A percentile compares a stretch with the other conserved stretches of the same genome.
These are phyloP conservation scores for Andrena flavipes DNA, from an alignment of 2,888 invertebrate species.

Conservation along the genomic window DNA sequence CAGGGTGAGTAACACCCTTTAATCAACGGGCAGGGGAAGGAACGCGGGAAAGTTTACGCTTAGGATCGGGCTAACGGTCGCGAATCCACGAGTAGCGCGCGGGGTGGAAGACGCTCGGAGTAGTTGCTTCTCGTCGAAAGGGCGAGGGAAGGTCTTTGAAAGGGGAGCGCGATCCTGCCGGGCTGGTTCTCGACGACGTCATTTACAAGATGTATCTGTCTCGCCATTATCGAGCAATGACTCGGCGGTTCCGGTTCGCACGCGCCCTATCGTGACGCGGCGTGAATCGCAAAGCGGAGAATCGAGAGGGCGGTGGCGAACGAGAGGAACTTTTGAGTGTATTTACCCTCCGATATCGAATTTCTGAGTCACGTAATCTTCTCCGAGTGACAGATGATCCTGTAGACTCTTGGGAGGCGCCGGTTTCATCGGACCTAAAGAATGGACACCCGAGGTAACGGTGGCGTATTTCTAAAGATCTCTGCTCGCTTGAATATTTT, in stretches of 20 bases:
- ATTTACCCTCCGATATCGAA: background rate
- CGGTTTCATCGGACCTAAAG: too few species aligned
- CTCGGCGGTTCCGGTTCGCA: background rate
- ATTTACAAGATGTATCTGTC: background rate
- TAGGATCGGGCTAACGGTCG: constrained; percentile 15
- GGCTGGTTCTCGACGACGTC: too few species aligned
- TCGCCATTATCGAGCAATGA: constrained; percentile 10
- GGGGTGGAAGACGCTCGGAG: background rate
- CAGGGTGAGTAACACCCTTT: constrained; percentile 63
- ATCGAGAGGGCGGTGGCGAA: background rate
- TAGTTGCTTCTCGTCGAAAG: too few species aligned
- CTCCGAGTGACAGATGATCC: background rate
- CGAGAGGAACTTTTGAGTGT: background rate
- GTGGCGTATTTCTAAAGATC: background rate
- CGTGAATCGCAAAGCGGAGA: background rate
- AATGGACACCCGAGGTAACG: too few species aligned
- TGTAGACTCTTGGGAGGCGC: too few species aligned
- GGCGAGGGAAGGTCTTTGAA: too few species aligned
- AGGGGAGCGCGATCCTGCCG: too few species aligned
- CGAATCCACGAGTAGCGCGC: background rate
- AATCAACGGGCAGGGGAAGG: constrained; percentile 48
- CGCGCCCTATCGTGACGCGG: background rate
- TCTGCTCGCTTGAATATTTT: background rate
- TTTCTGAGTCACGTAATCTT: background rate
- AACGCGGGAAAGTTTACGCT: constrained; percentile 41